These are phyloP conservation scores for Micropoecilia bifurca DNA, from an alignment of 2,797 vertebrate genomes.

Conservation along the genomic window DNA sequence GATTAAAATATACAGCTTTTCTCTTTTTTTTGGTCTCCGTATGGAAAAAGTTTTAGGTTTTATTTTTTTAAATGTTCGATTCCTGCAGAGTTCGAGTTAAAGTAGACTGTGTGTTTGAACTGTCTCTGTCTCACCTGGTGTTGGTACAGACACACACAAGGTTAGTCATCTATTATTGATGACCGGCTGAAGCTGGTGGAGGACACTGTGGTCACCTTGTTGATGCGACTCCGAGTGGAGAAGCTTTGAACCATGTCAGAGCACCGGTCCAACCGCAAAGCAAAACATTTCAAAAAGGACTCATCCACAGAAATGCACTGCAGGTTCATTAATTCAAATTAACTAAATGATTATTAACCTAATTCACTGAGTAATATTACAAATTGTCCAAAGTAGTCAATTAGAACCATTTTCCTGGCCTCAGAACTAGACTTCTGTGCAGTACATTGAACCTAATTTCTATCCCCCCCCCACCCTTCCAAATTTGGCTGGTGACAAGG, in stretches of 20 bases:
- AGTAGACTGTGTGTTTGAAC: conserved; percentile 54
- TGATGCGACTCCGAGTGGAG: conserved; percentile 31
- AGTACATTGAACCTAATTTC: conserved; percentile 50
- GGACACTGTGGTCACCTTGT: conserved; percentile 70
- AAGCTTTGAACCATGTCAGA: conserved; percentile 44
- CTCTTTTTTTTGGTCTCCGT: conserved; percentile 13
- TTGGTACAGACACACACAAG: conserved; percentile 54
- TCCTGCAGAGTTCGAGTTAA: conserved; percentile 34
- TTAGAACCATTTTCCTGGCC: conserved; percentile 22
- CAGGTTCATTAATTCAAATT: background rate
- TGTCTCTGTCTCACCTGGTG: conserved; percentile 49
- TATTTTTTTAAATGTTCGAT: conserved; percentile 14
- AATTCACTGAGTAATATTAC: conserved; percentile 3
- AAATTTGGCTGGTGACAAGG: conserved; percentile 45
- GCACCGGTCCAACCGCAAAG: conserved; percentile 21
- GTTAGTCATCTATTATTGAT: conserved; percentile 76
- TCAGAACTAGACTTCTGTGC: conserved; percentile 26
- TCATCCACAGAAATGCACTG: background rate
- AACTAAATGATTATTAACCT: background rate
- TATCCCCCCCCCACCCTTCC: conserved; percentile 31
- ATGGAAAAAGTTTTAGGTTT: conserved; percentile 1
- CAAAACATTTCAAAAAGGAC: conserved; percentile 11
- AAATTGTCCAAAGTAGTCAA: conserved; percentile 3
- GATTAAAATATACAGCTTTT: background rate
- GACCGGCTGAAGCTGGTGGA: conserved; percentile 32